Evolutionary conservation across 2,113 vertebrate genomes (phyloP).

Genomic region (Patagioenas fasciata): DNA sequence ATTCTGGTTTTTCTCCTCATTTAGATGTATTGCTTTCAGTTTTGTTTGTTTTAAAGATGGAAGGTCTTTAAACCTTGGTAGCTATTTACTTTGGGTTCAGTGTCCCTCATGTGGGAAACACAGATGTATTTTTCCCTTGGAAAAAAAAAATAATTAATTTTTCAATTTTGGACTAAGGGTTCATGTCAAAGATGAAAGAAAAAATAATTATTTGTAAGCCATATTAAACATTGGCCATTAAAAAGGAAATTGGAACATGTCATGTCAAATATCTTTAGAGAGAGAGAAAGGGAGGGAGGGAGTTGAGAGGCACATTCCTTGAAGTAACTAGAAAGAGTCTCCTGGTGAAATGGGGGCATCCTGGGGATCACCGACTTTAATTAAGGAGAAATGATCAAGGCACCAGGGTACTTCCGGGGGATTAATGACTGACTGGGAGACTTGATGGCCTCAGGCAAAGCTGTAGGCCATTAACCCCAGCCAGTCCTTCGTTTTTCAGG

Average conservation of each 20-base stretch:
- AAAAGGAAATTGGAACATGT: conserved; percentile 67
- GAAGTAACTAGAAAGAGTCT: conserved; percentile 65
- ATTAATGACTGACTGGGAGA: conserved; percentile 63
- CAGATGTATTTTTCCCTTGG: conserved; percentile 27
- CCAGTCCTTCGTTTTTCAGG: conserved; percentile 49
- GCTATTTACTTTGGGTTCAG: conserved; percentile 56
- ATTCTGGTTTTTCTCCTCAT: conserved; percentile 11
- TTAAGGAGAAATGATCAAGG: conserved; percentile 66
- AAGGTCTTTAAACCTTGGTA: conserved; percentile 52
- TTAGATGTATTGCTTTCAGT: conserved; percentile 37
- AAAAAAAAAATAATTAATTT: conserved; percentile 28
- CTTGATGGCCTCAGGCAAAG: conserved; percentile 63
- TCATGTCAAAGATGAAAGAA: conserved; percentile 65
- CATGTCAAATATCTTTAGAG: conserved; percentile 61
- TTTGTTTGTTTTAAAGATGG: conserved; percentile 50
- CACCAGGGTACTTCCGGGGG: conserved; percentile 40
- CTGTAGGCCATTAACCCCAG: conserved; percentile 63
- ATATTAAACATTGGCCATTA: conserved; percentile 67
- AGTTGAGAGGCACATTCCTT: conserved; percentile 53
- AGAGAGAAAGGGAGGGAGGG: not conserved
- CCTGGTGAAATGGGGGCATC: conserved; percentile 54
- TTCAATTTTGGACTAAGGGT: conserved; percentile 37
- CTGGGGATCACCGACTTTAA: conserved; percentile 65
- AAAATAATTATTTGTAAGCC: conserved; percentile 68
- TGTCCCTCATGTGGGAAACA: not conserved